Base-by-base conservation (phyloP, 1,140 invertebrate species). In the Sitobion miscanthi region DNA sequence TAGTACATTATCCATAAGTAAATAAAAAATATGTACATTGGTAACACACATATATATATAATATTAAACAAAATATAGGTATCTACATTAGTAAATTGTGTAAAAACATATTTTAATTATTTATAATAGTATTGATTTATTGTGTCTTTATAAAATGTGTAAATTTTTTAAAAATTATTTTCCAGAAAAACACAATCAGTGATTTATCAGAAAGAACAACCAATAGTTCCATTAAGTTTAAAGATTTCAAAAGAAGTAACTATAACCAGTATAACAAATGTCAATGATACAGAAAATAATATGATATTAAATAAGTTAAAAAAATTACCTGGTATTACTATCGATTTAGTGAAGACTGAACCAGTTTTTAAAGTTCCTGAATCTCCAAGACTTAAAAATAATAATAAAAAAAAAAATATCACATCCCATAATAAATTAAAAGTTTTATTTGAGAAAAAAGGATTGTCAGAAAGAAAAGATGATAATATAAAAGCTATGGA, bases 281-380 rank as follows among this genome's bases (percentile, higher is more conserved):
- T 57, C 4, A 89, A 89, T 11, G 23, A 54, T 52, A 35, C 54
- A 57, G 54, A 89, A 9, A 42, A 35, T 49, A n/a, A 23, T 11
- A n/a, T 57, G 57, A 38, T 89, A 14, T 89, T 49, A 9, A 38
- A n/a, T 7, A 52, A 52, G 52, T 23, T 57, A 42, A 89, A 89
- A 42, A 57, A 89, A 57, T 57, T 89, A 25, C 52, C 88, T 0
- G 52, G 23, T 14, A 89, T 89, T 14, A 57, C 52, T 57, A 14
- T 89, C 23, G 11, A 57, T 14, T 57, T 54, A 21, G 35, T 89
- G 42, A 57, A 54, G 7, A 6, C 88, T 57, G 1, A 89, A 17
- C 49, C 88, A 57, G 6, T 38, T 57, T 57, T 57, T 25, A 89
- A 89, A 89, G 21, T 38, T 57, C 88, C 88, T 89, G 11, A 89